Conservation (phyloP, 2,113 vertebrate genomes). For the Todiramphus saurophagus region DNA sequence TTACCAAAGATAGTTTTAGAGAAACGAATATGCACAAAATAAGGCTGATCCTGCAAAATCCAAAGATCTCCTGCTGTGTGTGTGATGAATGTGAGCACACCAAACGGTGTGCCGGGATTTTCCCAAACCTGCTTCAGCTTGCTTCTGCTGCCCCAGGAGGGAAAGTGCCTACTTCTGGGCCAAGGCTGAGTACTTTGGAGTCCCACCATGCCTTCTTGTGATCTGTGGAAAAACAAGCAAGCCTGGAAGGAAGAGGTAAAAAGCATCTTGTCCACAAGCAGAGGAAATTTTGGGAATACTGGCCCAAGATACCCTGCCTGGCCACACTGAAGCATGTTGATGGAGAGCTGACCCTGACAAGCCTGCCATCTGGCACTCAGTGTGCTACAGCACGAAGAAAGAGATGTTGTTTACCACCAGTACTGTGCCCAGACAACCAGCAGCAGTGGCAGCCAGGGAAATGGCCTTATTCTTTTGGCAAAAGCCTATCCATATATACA, state of each 20-base stretch:
- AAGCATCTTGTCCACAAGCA: background rate
- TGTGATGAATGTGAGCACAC: background rate
- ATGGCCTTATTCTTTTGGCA: conserved; percentile 2
- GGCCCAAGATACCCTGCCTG: background rate
- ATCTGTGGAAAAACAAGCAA: background rate
- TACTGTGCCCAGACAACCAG: background rate
- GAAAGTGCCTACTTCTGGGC: background rate
- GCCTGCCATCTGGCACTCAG: background rate
- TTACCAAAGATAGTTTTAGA: conserved; percentile 26
- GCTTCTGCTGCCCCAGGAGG: background rate
- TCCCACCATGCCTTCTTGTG: rapidly evolving
- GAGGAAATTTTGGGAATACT: background rate
- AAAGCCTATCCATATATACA: background rate
- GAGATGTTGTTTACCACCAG: background rate
- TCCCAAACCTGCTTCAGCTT: background rate
- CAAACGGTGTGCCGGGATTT: background rate
- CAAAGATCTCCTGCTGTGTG: background rate
- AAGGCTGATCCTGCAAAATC: conserved; percentile 41
- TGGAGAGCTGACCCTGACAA: background rate
- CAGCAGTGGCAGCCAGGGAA: background rate
- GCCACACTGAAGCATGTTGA: rapidly evolving
- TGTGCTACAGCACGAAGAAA: background rate
- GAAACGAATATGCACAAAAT: conserved; percentile 11
- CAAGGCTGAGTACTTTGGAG: background rate
- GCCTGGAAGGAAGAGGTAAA: background rate